Percentiles rank a stretch among this genome's conserved stretches.
Evolutionary conservation across 2,888 invertebrate genomes (phyloP).

Genomic region (Pachymerium ferrugineum): DNA sequence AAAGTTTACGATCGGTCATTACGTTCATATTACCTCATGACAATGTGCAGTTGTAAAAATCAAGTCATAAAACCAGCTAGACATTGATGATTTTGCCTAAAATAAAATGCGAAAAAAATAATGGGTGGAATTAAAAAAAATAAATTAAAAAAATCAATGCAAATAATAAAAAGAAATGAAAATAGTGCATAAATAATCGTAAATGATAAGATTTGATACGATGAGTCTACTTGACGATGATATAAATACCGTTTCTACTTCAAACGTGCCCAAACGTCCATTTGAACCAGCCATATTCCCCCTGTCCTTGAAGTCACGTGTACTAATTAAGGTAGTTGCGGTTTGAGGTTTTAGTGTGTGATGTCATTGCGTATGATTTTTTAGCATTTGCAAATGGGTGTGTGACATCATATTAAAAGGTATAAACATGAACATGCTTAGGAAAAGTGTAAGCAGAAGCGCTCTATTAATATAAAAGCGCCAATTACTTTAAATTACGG

Average conservation of each 20-base stretch:
- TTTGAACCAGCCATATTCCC: constrained; percentile 9
- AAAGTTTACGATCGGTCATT: no score
- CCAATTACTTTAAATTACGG: no score
- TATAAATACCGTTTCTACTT: constrained; percentile 4
- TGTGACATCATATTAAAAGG: neutral
- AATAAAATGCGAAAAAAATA: neutral
- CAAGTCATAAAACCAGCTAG: constrained; percentile 37
- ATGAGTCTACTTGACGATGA: neutral
- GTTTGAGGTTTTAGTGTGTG: neutral
- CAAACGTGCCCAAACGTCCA: neutral
- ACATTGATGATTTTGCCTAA: constrained; percentile 1
- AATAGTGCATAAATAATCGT: neutral
- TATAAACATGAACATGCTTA: no score
- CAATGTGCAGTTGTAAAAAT: constrained; percentile 38
- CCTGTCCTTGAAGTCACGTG: neutral
- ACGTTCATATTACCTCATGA: constrained; percentile 37
- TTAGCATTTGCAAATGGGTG: neutral
- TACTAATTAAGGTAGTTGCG: neutral
- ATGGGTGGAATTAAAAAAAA: neutral
- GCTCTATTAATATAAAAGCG: no score
- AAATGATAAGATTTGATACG: neutral
- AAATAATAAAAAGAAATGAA: neutral
- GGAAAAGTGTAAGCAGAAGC: no score
- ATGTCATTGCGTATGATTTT: neutral
- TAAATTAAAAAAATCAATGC: neutral